Percentiles rank a stretch among this genome's conserved stretches.
These are phyloP conservation scores for Caenorhabditis angaria DNA, from an alignment of 2,888 invertebrate species.

Conservation along the genomic window DNA sequence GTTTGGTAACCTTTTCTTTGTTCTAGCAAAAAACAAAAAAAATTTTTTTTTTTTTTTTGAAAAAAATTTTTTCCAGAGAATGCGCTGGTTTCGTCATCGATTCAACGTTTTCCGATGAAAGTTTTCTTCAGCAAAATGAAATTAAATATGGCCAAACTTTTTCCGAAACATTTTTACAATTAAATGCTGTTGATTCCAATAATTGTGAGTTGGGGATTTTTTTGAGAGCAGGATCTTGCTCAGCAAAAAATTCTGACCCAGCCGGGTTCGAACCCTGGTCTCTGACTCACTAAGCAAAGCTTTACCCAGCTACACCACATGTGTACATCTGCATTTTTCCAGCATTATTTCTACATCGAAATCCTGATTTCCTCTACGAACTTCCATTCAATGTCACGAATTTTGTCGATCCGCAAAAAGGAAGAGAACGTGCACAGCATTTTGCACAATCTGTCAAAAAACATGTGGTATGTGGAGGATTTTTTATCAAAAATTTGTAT, in stretches of 20 bases:
- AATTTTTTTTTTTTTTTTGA: background rate
- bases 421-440: slow-evolving; percentile 39
- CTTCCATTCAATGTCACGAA: slow-evolving; percentile 50
- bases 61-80: slow-evolving; percentile 28
- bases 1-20: background rate
- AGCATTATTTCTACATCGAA: slow-evolving; percentile 47
- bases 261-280: background rate
- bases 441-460: slow-evolving; percentile 39
- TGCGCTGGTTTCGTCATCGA: slow-evolving; percentile 47
- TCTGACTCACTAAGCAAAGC: no score
- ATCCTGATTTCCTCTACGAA: slow-evolving; percentile 44
- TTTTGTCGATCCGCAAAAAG: slow-evolving; percentile 46
- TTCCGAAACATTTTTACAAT: slow-evolving; percentile 35
- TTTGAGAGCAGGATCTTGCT: background rate
- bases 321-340: slow-evolving; percentile 8
- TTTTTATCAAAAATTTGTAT: slow-evolving; percentile 5
- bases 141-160: slow-evolving; percentile 33
- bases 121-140: slow-evolving; percentile 33
- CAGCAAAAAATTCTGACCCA: background rate
- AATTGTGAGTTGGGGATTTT: slow-evolving; percentile 22
- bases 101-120: slow-evolving; percentile 41
- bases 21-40: background rate
- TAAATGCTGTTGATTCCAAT: slow-evolving; percentile 22
- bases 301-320: background rate
- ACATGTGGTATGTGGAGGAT: slow-evolving; percentile 9